phyloP scores from a whole-genome alignment of 2,113 vertebrate genomes.

The Oreochromis niloticus region DNA sequence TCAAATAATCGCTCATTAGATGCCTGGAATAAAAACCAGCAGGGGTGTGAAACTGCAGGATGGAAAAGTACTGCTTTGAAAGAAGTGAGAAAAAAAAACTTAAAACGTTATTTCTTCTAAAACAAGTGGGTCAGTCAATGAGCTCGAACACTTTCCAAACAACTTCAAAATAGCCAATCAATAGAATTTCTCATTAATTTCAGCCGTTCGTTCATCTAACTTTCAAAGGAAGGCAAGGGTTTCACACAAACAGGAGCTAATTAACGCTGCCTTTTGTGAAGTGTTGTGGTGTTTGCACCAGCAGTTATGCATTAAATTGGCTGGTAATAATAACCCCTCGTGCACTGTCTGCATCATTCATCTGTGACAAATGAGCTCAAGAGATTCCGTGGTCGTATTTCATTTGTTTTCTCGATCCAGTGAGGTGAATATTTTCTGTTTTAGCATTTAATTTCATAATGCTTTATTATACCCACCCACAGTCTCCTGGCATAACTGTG shows the following conservation, averaged over 20 bases:
- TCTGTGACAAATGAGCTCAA: slow-evolving; percentile 16
- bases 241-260: slow-evolving; percentile 17
- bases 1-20: background rate
- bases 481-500: background rate
- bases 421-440: slow-evolving; percentile 3
- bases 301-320: slow-evolving; percentile 19
- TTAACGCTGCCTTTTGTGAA: slow-evolving; percentile 9
- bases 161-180: slow-evolving; percentile 5
- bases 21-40: background rate
- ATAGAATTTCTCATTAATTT: slow-evolving; percentile 8
- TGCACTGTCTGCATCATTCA: background rate
- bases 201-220: background rate
- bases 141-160: background rate
- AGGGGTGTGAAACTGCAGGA: background rate
- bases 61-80: background rate
- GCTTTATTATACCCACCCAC: background rate
- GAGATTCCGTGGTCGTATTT: background rate
- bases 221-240: slow-evolving; percentile 1
- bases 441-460: background rate
- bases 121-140: background rate
- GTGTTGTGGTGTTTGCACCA: slow-evolving; percentile 27
- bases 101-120: background rate
- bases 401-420: background rate
- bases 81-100: background rate
- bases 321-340: background rate